These are phyloP conservation scores for Tympanoctomys barrerae DNA, from an alignment of 2,797 vertebrate species.

Conservation along the genomic window DNA sequence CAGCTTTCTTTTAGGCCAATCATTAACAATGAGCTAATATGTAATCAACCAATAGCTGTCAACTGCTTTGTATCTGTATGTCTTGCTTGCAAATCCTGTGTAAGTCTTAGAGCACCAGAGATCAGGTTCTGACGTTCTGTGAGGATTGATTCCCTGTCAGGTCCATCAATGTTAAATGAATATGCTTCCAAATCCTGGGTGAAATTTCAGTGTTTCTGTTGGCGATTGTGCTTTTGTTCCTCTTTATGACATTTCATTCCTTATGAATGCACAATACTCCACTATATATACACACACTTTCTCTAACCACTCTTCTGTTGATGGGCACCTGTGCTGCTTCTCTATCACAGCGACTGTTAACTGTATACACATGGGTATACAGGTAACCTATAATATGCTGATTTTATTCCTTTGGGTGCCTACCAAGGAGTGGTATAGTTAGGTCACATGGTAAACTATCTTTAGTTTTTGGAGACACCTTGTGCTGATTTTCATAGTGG, in stretches of 20 bases:
- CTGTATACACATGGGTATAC: not conserved
- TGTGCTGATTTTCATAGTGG: not conserved
- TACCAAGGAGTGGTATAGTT: not conserved
- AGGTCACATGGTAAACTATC: not conserved
- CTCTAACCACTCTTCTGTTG: not conserved
- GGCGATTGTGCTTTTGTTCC: not conserved
- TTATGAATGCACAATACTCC: not conserved
- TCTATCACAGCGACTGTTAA: not conserved
- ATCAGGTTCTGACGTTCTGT: not conserved
- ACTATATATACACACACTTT: not conserved
- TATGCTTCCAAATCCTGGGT: not conserved
- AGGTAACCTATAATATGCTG: not conserved
- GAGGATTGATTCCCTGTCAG: not conserved
- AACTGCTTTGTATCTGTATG: not conserved
- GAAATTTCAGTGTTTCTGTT: not conserved
- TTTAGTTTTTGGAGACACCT: not conserved
- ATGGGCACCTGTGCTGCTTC: not conserved
- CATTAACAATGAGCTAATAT: not conserved
- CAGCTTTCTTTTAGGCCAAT: not conserved
- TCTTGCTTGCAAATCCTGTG: not conserved
- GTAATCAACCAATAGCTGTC: not conserved
- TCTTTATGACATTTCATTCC: not conserved
- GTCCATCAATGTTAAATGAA: not conserved
- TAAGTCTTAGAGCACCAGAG: not conserved
- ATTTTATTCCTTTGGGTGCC: not conserved